Evolutionary conservation across 2,797 vertebrate genomes (phyloP).

Genomic region (Esox lucius): DNA sequence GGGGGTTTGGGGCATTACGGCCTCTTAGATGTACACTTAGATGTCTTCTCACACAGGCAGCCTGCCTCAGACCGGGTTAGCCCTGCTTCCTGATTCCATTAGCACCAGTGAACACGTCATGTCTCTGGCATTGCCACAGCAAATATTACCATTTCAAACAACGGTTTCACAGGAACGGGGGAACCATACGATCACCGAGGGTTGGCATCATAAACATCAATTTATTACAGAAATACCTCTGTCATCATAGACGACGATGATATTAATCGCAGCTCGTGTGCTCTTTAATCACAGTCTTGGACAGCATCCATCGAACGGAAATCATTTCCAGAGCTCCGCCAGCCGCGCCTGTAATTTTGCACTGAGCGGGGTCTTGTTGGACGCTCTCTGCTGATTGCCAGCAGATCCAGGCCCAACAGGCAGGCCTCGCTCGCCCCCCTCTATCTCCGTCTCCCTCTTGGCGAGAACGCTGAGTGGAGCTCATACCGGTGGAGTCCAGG

Average conservation of each 20-base stretch:
- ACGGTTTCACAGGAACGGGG: conserved; percentile 30
- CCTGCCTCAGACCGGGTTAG: not conserved
- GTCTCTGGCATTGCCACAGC: conserved; percentile 39
- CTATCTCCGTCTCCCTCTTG: conserved; percentile 7
- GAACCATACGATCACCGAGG: conserved; percentile 37
- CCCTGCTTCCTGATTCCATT: conserved; percentile 30
- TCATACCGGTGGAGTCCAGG: conserved; percentile 29
- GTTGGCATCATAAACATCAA: conserved; percentile 61
- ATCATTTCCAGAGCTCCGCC: conserved; percentile 49
- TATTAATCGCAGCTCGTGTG: conserved; percentile 71
- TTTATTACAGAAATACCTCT: conserved; percentile 66
- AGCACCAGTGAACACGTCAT: conserved; percentile 49
- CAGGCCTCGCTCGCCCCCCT: conserved; percentile 7
- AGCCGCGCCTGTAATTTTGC: conserved; percentile 50
- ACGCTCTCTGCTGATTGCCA: conserved; percentile 49
- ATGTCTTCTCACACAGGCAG: conserved; percentile 48
- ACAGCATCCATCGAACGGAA: conserved; percentile 56
- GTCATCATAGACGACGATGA: conserved; percentile 63
- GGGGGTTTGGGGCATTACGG: conserved; percentile 52
- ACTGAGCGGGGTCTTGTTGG: conserved; percentile 32
- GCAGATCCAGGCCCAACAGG: conserved; percentile 39
- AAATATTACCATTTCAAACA: conserved; percentile 57
- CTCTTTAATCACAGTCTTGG: conserved; percentile 74
- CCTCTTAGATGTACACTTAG: conserved; percentile 42
- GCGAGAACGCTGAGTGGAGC: conserved; percentile 34